A percentile compares a stretch with the other conserved stretches of the same genome.
Evolutionary conservation across 2,888 invertebrate species (phyloP).

Genomic region (Andrena hattorfiana): DNA sequence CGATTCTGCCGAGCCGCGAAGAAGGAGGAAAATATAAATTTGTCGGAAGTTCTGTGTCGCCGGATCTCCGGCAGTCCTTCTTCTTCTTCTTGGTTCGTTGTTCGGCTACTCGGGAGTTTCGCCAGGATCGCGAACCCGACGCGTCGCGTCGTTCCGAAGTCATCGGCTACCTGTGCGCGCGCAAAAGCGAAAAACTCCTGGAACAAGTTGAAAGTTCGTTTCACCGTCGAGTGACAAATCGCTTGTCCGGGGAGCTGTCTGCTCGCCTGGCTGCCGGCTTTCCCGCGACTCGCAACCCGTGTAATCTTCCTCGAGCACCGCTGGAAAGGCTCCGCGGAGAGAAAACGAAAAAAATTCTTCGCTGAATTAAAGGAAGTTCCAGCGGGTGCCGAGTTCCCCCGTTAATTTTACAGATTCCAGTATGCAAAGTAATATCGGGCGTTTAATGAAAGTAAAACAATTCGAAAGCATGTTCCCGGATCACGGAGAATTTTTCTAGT

Average conservation of each 20-base stretch:
- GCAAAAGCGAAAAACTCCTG: slow-evolving; percentile 39
- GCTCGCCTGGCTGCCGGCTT: background rate
- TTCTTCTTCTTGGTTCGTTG: slow-evolving; percentile 20
- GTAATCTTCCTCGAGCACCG: slow-evolving; percentile 10
- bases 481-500: slow-evolving; percentile 1
- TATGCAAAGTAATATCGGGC: slow-evolving; percentile 24
- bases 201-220: slow-evolving; percentile 58
- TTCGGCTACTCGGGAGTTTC: slow-evolving; percentile 24
- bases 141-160: slow-evolving; percentile 49
- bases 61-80: slow-evolving; percentile 42
- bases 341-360: slow-evolving; percentile 7
- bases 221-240: slow-evolving; percentile 61
- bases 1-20: slow-evolving; percentile 34
- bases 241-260: slow-evolving; percentile 56
- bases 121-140: slow-evolving; percentile 21
- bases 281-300: background rate
- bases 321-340: background rate
- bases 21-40: slow-evolving; percentile 67
- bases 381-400: background rate
- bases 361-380: slow-evolving; percentile 26
- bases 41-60: slow-evolving; percentile 63
- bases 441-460: slow-evolving; percentile 44
- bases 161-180: slow-evolving; percentile 50
- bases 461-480: slow-evolving; percentile 6
- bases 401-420: slow-evolving; percentile 37